Evolutionary conservation across 2,797 vertebrate species (phyloP).

Genomic region (Pelochelys cantorii): DNA sequence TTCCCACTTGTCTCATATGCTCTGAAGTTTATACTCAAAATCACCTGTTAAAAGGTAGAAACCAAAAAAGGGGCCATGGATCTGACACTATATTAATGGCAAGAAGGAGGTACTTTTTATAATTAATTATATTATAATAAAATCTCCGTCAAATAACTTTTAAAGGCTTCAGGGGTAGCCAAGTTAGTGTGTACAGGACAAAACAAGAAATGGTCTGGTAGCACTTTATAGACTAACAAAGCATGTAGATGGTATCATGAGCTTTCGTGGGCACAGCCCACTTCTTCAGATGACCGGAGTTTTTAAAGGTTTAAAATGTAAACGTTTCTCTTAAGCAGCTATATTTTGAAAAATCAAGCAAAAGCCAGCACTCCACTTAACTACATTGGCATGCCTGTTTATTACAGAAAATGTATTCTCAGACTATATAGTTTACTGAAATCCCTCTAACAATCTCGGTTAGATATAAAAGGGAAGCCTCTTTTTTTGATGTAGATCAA

Average conservation of each 20-base stretch:
- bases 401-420: conserved; percentile 36
- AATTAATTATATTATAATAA: conserved; percentile 18
- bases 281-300: too few species aligned
- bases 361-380: conserved; percentile 50
- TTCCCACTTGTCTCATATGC: conserved; percentile 33
- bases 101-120: background rate
- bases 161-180: too few species aligned
- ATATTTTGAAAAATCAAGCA: conserved; percentile 39
- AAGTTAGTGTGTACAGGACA: too few species aligned
- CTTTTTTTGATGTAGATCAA: conserved; percentile 62
- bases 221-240: too few species aligned
- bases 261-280: too few species aligned
- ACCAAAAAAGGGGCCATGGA: background rate
- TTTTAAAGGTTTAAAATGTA: too few species aligned
- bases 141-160: background rate
- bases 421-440: conserved; percentile 17
- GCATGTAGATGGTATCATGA: too few species aligned
- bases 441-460: conserved; percentile 25
- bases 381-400: conserved; percentile 16
- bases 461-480: conserved; percentile 63
- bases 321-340: background rate
- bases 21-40: conserved; percentile 3
- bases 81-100: background rate
- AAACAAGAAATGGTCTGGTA: too few species aligned
- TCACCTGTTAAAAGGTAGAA: background rate